Base-by-base conservation (phyloP, 2,888 invertebrate species). In the Cinara cedri region DNA sequence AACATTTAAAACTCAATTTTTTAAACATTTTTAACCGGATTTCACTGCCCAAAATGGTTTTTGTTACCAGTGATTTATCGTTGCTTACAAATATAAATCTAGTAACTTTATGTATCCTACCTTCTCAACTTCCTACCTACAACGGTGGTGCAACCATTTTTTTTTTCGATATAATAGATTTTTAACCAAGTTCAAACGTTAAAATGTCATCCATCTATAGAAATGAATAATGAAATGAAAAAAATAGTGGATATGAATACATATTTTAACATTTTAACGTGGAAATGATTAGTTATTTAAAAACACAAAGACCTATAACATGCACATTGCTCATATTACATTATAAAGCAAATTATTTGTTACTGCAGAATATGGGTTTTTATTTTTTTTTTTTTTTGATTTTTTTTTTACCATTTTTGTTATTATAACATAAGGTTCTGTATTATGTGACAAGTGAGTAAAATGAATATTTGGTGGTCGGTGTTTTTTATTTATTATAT, bases 391-490 rank as follows among this genome's bases (percentile, higher is more conserved):
- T n/a, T n/a, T n/a, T 42, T 51, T 55, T 72, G 11, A 34, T 42
- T 51, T 55, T 72, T 66, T 63, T 74, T 63, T 62, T 74, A 63
- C 26, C 11, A 72, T 72, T 72, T 63, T 74, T 74, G 34, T 74
- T 34, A 74, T 63, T 63, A 63, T 42, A 74, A 63, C 42, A 54
- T 63, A 63, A 74, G 63, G 74, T 51, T 74, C 63, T 63, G 63
- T 54, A 54, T 74, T 74, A 63, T 74, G 42, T 46, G n/a, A 19
- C 49, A 24, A 14, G 34, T 62, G 49, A 72, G 72, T 49, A 62
- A 72, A 60, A 62, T 72, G 46, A 62, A 42, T 63, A 54, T 62
- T 63, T 24, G 13, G 63, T 63, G 51, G 26, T 16, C 34, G 51
- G 42, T 74, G 62, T 63, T 63, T 42, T 63, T 42, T 42, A 63